These are phyloP conservation scores for Chaetogeoica ovagalla DNA, from an alignment of 2,888 invertebrate species.

Conservation along the genomic window DNA sequence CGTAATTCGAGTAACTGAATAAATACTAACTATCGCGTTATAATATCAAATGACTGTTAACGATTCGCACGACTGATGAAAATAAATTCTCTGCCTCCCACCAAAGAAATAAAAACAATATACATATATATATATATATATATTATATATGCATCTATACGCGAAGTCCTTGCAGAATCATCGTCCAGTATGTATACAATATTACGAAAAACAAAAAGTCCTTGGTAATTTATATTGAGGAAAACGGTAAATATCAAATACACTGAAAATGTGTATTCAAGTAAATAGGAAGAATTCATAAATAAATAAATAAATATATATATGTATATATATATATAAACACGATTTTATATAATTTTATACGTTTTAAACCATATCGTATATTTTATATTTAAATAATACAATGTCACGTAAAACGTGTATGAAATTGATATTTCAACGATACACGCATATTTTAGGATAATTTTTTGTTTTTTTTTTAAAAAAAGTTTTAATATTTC, in stretches of 20 bases:
- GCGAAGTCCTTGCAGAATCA: too few species aligned
- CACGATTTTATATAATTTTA: too few species aligned
- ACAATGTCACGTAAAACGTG: background rate
- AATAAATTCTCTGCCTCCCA: background rate
- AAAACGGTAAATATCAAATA: too few species aligned
- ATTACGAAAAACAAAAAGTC: background rate
- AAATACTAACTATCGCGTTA: background rate
- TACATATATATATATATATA: too few species aligned
- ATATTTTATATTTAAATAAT: background rate
- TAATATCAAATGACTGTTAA: slow-evolving; percentile 26
- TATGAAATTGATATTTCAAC: background rate
- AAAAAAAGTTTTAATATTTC: too few species aligned
- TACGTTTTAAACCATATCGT: too few species aligned
- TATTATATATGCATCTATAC: too few species aligned
- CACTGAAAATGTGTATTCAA: too few species aligned
- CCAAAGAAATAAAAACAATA: background rate
- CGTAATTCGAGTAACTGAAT: slow-evolving; percentile 38
- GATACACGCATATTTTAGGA: background rate
- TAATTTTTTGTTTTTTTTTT: background rate
- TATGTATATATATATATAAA: background rate
- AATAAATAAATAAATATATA: background rate
- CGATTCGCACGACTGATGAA: slow-evolving; percentile 18
- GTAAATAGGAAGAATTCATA: too few species aligned
- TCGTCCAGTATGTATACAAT: background rate
- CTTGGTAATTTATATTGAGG: too few species aligned